Conservation (phyloP, 2,797 vertebrate genomes). For the Galago senegalensis region DNA sequence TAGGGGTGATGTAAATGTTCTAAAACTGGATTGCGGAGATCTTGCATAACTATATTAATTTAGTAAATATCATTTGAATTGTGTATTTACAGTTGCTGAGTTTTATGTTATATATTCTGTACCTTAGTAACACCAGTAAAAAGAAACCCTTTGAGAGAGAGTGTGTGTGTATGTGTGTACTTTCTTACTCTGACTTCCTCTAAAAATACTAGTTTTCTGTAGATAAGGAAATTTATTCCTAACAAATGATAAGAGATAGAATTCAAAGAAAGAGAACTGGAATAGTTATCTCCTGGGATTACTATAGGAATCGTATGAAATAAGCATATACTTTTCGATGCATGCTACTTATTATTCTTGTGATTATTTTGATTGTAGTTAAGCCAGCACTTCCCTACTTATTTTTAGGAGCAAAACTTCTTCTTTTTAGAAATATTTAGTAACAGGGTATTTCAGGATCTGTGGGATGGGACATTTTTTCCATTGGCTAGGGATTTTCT, state of each 20-base stretch:
- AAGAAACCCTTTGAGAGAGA: not conserved
- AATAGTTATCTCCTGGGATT: not conserved
- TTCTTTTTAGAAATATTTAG: not conserved
- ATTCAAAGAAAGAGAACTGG: not conserved
- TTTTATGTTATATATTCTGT: not conserved
- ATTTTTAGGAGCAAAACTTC: slow-evolving; percentile 37
- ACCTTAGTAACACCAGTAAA: not conserved
- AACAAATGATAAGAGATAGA: not conserved
- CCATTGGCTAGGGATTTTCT: not conserved
- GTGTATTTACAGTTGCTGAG: not conserved
- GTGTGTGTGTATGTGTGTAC: not conserved
- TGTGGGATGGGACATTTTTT: not conserved
- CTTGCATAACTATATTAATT: not conserved
- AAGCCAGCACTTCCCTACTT: not conserved
- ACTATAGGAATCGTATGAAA: not conserved
- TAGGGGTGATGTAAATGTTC: not conserved
- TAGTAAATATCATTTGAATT: not conserved
- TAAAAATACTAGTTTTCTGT: not conserved
- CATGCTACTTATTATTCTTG: not conserved
- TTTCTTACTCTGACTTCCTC: not conserved
- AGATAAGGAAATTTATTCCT: not conserved
- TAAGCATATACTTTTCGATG: not conserved
- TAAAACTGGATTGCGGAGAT: not conserved
- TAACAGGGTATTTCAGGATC: not conserved
- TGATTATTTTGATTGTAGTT: not conserved